Percentiles rank a stretch among this genome's conserved stretches.
These are phyloP conservation scores for Gryllus bimaculatus DNA, from an alignment of 1,140 invertebrate genomes.

Conservation along the genomic window DNA sequence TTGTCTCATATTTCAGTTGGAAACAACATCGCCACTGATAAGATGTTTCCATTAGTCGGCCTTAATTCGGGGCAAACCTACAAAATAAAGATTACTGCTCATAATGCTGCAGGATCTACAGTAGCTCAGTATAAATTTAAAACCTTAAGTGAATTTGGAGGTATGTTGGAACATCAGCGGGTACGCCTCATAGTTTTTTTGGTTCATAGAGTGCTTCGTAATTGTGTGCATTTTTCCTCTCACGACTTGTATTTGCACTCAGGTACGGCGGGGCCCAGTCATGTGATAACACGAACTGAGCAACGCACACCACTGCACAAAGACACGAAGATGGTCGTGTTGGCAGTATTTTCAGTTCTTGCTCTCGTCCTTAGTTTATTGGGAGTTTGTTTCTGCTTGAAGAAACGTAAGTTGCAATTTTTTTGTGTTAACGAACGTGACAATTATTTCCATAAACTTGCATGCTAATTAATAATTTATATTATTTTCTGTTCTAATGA, in stretches of 20 bases:
- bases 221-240: background rate
- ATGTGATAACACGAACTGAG: constrained; percentile 15
- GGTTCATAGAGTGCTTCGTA: no score
- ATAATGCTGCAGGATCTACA: constrained; percentile 48
- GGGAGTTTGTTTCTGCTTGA: constrained; percentile 20
- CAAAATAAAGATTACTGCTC: constrained; percentile 40
- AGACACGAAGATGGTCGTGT: constrained; percentile 16
- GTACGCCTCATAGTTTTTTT: background rate
- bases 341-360: constrained; percentile 9
- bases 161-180: background rate
- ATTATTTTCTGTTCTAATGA: background rate
- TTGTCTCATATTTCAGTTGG: constrained; percentile 14
- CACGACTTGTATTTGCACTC: background rate
- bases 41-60: constrained; percentile 29
- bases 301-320: constrained; percentile 17
- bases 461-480: background rate
- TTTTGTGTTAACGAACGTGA: background rate
- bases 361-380: constrained; percentile 15
- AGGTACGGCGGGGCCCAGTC: constrained; percentile 13
- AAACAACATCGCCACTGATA: constrained; percentile 17
- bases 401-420: constrained; percentile 15
- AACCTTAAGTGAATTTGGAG: constrained; percentile 30
- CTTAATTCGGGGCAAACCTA: constrained; percentile 45
- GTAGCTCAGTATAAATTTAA: constrained; percentile 42
- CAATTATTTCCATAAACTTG: background rate